A percentile compares a stretch with the other conserved stretches of the same genome.
phyloP scores from a whole-genome alignment of 2,888 invertebrate genomes.

The Hirtodrosophila cameraria region DNA sequence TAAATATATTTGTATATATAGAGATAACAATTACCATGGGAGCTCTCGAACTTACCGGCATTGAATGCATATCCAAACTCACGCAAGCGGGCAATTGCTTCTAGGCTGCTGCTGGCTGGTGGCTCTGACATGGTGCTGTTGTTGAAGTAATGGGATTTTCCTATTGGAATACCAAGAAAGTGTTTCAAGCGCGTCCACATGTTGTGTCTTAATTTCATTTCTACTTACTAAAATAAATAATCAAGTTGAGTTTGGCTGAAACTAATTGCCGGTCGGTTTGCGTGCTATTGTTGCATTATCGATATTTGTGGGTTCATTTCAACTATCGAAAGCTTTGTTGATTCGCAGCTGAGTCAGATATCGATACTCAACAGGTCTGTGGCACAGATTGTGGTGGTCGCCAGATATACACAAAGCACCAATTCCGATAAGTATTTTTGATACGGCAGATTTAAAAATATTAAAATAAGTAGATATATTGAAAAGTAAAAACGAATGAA shows the following conservation, averaged over 20 bases:
- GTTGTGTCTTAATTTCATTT: background rate
- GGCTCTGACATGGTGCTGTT: constrained; percentile 13
- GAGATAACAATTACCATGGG: background rate
- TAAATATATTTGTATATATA: background rate
- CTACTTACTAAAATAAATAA: constrained; percentile 27
- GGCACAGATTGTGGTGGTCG: constrained; percentile 14
- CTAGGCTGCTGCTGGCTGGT: constrained; percentile 6
- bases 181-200: constrained; percentile 26
- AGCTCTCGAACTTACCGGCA: constrained; percentile 36
- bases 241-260: background rate
- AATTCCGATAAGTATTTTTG: too few species aligned
- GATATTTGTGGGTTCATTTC: background rate
- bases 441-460: too few species aligned
- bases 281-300: background rate
- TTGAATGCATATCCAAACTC: constrained; percentile 77
- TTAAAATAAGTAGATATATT: too few species aligned
- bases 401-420: too few species aligned
- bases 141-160: background rate
- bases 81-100: constrained; percentile 33
- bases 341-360: too few species aligned
- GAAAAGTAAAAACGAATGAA: too few species aligned
- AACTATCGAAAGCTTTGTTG: too few species aligned
- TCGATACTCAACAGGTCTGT: too few species aligned
- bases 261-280: constrained; percentile 18
- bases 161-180: background rate